Conservation (phyloP, 2,888 invertebrate genomes). For the Tuberolachnus salignus region DNA sequence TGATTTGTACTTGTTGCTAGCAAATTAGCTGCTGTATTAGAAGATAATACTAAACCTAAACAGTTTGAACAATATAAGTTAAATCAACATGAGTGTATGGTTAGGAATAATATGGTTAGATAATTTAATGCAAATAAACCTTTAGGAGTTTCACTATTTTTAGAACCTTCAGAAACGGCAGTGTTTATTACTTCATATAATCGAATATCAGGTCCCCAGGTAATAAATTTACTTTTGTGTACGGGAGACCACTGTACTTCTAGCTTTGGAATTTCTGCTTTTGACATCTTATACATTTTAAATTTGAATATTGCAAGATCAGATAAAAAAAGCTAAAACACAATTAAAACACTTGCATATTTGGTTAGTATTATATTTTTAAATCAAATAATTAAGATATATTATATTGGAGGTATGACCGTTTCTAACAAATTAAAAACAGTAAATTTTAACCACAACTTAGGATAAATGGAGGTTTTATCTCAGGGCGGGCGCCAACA, state of each 20-base stretch:
- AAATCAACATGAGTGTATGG: neutral
- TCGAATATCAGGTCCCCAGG: conserved; percentile 89
- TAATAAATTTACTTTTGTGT: conserved; percentile 79
- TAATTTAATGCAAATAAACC: conserved; percentile 4
- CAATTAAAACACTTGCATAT: too few relatives aligned
- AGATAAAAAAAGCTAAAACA: neutral
- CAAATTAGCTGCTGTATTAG: conserved; percentile 72
- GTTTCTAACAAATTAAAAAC: too few relatives aligned
- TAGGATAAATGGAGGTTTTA: too few relatives aligned
- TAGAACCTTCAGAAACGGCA: conserved; percentile 8
- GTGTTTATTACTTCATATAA: conserved; percentile 71
- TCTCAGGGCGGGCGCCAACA: too few relatives aligned
- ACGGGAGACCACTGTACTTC: conserved; percentile 89
- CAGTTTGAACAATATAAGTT: neutral
- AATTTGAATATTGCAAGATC: too few relatives aligned
- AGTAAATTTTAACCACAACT: too few relatives aligned
- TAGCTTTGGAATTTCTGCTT: conserved; percentile 65
- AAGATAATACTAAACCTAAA: conserved; percentile 73
- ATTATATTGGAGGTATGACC: too few relatives aligned
- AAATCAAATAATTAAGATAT: too few relatives aligned
- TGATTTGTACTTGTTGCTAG: conserved; percentile 76
- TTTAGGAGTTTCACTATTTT: conserved; percentile 37
- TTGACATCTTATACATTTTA: too few relatives aligned
- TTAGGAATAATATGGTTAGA: neutral
- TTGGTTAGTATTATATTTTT: too few relatives aligned